Base-by-base conservation (phyloP, 2,888 invertebrate species). In the Euzetes globulus region DNA sequence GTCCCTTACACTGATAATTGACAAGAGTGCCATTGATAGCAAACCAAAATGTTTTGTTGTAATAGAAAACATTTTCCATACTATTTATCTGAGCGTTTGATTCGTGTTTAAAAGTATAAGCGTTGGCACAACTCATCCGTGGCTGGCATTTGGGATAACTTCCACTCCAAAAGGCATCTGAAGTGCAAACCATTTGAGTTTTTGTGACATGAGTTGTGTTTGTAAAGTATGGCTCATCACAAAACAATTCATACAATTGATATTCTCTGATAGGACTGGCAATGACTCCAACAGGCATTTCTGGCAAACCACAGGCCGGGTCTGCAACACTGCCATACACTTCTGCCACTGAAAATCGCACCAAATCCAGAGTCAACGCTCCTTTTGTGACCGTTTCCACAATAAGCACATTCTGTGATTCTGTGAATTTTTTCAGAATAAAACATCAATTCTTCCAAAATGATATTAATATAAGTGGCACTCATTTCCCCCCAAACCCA, bases 11-110 rank as follows among this genome's bases (percentile, higher is more conserved):
- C 9, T 29, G 33, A 29, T 65, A 65, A n/a, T 37, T 37, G 37
- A 65, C 19, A 9, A 65, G 19, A n/a, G 65, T 37, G 37, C 65
- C 65, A 17, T 65, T 19, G 37, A 65, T 65, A 15, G 65, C 65
- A 19, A 17, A 65, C 65, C 65, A 65, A 65, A 65, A 7, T 2
- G 65, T 29, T 65, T 65, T 13, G 29, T 65, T 65, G 4, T n/a
- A 65, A 41, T 65, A 37, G 33, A 29, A 65, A n/a, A 65, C 65
- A 65, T 65, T 65, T 19, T 65, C 65, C 5, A 65, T 37, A 29
- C 37, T 65, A 7, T 4, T 29, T 11, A 37, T 37, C 13, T 29
- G 29, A 9, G 5, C 2, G 1, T 65, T 33, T 65, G 19, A 9
- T 1, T 37, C 37, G 17, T 29, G 13, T 37, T 37, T 65, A 6